These are phyloP conservation scores for Nephrocerus scutellatus DNA, from an alignment of 2,888 invertebrate species.

Conservation along the genomic window DNA sequence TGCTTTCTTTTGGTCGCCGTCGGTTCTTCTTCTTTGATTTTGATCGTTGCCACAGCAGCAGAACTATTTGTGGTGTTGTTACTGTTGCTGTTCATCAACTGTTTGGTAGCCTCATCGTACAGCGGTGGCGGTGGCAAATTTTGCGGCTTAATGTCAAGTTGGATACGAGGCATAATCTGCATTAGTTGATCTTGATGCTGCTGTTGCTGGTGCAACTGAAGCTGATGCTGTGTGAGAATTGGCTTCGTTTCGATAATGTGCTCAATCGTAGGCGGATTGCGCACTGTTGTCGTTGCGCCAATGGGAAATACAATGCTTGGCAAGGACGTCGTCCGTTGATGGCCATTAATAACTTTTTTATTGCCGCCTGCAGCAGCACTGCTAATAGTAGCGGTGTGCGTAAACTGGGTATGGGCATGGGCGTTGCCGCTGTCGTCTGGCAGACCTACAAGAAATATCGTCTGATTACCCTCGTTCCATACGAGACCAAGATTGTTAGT, in stretches of 20 bases:
- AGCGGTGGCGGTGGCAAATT: slow-evolving; percentile 54
- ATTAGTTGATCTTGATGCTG: slow-evolving; percentile 25
- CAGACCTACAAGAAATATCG: slow-evolving; percentile 52
- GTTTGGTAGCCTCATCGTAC: slow-evolving; percentile 64
- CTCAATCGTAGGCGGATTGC: slow-evolving; percentile 24
- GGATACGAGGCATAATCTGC: slow-evolving; percentile 25
- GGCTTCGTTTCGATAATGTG: slow-evolving; percentile 30
- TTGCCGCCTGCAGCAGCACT: slow-evolving; percentile 30
- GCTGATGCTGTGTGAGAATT: slow-evolving; percentile 38
- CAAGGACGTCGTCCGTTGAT: slow-evolving; percentile 51
- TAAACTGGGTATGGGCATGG: no score
- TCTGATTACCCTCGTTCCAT: slow-evolving; percentile 57
- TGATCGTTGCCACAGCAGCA: slow-evolving; percentile 30
- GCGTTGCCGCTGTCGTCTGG: slow-evolving; percentile 47
- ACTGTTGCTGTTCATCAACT: slow-evolving; percentile 39
- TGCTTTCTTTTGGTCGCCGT: slow-evolving; percentile 20
- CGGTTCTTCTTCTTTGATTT: slow-evolving; percentile 36
- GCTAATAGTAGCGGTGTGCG: no score
- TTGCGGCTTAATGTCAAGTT: slow-evolving; percentile 47
- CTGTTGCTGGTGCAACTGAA: slow-evolving; percentile 35
- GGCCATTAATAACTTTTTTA: slow-evolving; percentile 50
- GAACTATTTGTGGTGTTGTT: slow-evolving; percentile 6
- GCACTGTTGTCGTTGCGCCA: slow-evolving; percentile 31
- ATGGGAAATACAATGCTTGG: slow-evolving; percentile 54
- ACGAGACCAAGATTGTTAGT: slow-evolving; percentile 56